Base-by-base conservation (phyloP, 2,888 invertebrate species). In the Monochamus alternatus region DNA sequence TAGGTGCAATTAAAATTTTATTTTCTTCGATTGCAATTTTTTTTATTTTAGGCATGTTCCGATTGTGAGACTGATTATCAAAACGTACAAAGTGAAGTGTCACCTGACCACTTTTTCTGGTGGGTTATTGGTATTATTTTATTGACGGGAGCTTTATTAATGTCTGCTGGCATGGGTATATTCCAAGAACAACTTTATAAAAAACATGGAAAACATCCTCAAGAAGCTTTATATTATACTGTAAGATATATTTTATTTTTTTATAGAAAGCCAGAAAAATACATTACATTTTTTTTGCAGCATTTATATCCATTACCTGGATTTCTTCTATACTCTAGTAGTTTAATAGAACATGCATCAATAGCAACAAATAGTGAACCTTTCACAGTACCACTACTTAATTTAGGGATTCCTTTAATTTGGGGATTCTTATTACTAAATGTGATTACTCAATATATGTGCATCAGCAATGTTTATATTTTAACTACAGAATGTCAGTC, bases 401-500 rank as follows among this genome's bases (percentile, higher is more conserved):
- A 92, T 1, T 65, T 94, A 5, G 81, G 84, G 0, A 79, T 97
- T 47, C 98, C 98, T 0, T 90, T 92, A 81, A 92, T 96, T 86
- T 93, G 97, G 87, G 83, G 95, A 5, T 96, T 93, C 89, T 90
- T 98, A 64, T 87, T 95, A 52, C 93, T 95, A 38, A 98, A 98
- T 88, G 93, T 96, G 5, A 82, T 96, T 3, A 97, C 98, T 0
- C 98, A 98, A 92, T 98, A 93, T 86, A 87, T 98, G 77, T 99
- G 99, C 88, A 98, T 99, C 78, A 95, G 96, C 87, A 96, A 97
- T 8, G 99, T 99, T 1, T 99, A 98, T 86, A 93, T 95, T 44
- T 90, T 99, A 85, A 98, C 98, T 1, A 96, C 98, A 0, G 97
- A 98, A 88, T 98, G 97, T 86, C 93, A 96, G 0, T 98, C 98